A percentile compares a stretch with the other conserved stretches of the same genome.
Evolutionary conservation across 2,797 vertebrate genomes (phyloP).

Genomic region (Rhadinocentrus ornatus): DNA sequence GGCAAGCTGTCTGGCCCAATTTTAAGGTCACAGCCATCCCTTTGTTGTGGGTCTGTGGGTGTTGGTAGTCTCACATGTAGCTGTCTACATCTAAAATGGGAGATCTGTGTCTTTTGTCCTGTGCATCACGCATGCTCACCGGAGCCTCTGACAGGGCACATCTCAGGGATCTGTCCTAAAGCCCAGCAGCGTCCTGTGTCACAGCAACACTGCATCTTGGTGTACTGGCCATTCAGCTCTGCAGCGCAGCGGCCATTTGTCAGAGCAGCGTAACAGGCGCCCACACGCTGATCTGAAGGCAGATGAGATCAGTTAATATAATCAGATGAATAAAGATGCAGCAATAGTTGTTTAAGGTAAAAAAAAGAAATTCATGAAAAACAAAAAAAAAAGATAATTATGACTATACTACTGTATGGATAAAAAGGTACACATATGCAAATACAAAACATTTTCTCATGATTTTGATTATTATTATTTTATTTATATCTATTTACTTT

Average conservation of each 20-base stretch:
- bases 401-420: not conserved
- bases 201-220: conserved; percentile 95
- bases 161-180: conserved; percentile 89
- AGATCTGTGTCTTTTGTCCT: conserved; percentile 4
- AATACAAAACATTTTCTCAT: no score
- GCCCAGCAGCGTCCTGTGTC: conserved; percentile 97
- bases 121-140: conserved; percentile 80
- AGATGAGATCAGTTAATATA: conserved; percentile 3
- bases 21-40: not conserved
- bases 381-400: not conserved
- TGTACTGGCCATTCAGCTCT: conserved; percentile 90
- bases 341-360: not conserved
- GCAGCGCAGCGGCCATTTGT: conserved; percentile 92
- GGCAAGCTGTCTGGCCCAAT: not conserved
- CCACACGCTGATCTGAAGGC: conserved; percentile 90
- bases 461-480: no score
- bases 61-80: not conserved
- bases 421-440: not conserved
- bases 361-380: not conserved
- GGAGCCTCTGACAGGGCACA: conserved; percentile 94
- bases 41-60: conserved; percentile 1
- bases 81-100: conserved; percentile 9
- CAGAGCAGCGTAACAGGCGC: conserved; percentile 91
- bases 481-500: no score
- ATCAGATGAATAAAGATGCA: not conserved